These are phyloP conservation scores for Corythucha ciliata DNA, from an alignment of 2,888 invertebrate species.

Conservation along the genomic window DNA sequence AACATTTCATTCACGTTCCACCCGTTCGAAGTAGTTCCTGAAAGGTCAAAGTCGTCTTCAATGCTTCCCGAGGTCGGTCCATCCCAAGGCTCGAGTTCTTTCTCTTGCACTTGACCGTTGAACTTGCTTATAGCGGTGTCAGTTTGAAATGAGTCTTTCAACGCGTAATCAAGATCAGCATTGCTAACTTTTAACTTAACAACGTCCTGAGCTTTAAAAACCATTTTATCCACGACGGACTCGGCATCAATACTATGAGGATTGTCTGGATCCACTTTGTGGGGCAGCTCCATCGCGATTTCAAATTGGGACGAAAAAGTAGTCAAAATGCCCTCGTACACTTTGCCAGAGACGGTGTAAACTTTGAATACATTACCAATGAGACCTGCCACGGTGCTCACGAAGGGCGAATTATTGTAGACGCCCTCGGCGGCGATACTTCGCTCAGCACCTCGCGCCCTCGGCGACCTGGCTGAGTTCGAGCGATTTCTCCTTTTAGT, in stretches of 20 bases:
- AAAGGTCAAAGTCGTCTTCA: conserved; percentile 57
- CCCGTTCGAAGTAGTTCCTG: conserved; percentile 72
- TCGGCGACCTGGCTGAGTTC: conserved; percentile 62
- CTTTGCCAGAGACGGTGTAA: conserved; percentile 69
- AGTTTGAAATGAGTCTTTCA: conserved; percentile 39
- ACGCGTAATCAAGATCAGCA: conserved; percentile 82
- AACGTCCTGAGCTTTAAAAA: conserved; percentile 77
- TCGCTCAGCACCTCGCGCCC: conserved; percentile 50
- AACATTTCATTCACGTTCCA: conserved; percentile 99
- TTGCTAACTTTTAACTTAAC: conserved; percentile 72
- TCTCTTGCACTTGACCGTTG: conserved; percentile 67
- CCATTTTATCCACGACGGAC: conserved; percentile 64
- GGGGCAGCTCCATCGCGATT: conserved; percentile 77
- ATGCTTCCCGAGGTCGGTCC: conserved; percentile 45
- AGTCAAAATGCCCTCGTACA: conserved; percentile 82
- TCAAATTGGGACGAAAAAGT: conserved; percentile 85
- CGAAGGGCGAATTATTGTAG: conserved; percentile 80
- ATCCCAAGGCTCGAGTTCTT: conserved; percentile 87
- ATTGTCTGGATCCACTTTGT: conserved; percentile 56
- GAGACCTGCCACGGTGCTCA: conserved; percentile 78
- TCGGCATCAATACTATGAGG: conserved; percentile 57
- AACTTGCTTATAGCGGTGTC: conserved; percentile 61
- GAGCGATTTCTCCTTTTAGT: conserved; percentile 72
- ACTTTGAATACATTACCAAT: conserved; percentile 71
- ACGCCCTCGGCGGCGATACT: conserved; percentile 70